Evolutionary conservation across 2,113 vertebrate genomes (phyloP).

Genomic region (Plestiodon gilberti): DNA sequence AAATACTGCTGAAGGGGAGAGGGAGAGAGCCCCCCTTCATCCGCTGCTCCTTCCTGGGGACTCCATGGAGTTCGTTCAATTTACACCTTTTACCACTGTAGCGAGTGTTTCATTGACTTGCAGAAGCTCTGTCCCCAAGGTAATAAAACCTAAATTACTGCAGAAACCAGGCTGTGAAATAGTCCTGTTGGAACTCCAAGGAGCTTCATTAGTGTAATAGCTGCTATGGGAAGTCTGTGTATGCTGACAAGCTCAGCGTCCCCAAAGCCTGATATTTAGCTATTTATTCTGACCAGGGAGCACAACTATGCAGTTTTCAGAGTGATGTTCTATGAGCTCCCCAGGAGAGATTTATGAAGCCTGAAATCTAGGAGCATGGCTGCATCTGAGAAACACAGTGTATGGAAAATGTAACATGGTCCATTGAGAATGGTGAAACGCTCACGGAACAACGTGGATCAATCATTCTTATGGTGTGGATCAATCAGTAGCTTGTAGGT

Average conservation of each 20-base stretch:
- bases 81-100: conserved; percentile 65
- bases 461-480: no score
- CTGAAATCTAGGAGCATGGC: background rate
- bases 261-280: background rate
- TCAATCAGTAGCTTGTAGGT: no score
- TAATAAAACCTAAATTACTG: conserved; percentile 64
- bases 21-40: conserved; percentile 45
- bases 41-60: conserved; percentile 54
- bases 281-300: background rate
- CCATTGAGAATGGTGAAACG: background rate
- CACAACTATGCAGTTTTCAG: background rate
- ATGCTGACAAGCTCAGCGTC: background rate
- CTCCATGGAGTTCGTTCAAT: conserved; percentile 64
- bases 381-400: no score
- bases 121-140: conserved; percentile 44
- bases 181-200: background rate
- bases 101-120: conserved; percentile 41
- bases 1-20: conserved; percentile 37
- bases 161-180: background rate
- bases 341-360: background rate
- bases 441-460: background rate
- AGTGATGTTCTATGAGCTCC: background rate
- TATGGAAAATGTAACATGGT: no score
- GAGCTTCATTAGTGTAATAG: background rate
- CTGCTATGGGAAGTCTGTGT: background rate